A percentile compares a stretch with the other conserved stretches of the same genome.
Conservation (phyloP, 2,113 vertebrate genomes). For the Gopherus evgoodei region DNA sequence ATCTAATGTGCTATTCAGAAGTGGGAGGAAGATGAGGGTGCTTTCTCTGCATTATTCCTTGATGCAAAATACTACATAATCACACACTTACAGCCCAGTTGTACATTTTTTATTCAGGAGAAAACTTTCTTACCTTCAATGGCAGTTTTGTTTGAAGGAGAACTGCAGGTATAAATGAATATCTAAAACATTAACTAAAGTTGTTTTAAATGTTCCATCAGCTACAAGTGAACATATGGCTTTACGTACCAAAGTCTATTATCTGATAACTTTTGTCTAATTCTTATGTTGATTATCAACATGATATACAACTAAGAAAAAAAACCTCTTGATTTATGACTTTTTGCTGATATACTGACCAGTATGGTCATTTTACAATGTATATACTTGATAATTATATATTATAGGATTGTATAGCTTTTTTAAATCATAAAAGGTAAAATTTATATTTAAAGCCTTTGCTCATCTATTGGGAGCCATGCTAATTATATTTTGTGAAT, state of each 20-base stretch:
- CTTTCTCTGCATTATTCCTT: neutral
- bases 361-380: conserved; percentile 5
- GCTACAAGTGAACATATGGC: neutral
- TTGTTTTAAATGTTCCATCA: neutral
- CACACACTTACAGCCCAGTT: neutral
- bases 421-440: conserved; percentile 51
- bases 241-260: conserved; percentile 3
- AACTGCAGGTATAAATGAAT: neutral
- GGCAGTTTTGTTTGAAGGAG: conserved; percentile 38
- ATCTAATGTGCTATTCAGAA: neutral
- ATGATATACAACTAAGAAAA: neutral
- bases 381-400: conserved; percentile 30
- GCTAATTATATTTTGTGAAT: conserved; percentile 73
- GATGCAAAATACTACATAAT: neutral
- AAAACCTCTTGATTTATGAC: neutral
- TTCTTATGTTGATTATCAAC: conserved; percentile 26
- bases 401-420: conserved; percentile 46
- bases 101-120: neutral
- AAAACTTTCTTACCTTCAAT: conserved; percentile 29
- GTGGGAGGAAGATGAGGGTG: accelerated
- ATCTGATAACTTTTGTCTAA: conserved; percentile 19
- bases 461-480: neutral
- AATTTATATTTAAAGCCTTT: conserved; percentile 59
- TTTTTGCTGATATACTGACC: conserved; percentile 46
- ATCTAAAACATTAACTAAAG: neutral